These are phyloP conservation scores for Siderastrea siderea DNA, from an alignment of 92 coral and sea anemone genomes.

Conservation along the genomic window DNA sequence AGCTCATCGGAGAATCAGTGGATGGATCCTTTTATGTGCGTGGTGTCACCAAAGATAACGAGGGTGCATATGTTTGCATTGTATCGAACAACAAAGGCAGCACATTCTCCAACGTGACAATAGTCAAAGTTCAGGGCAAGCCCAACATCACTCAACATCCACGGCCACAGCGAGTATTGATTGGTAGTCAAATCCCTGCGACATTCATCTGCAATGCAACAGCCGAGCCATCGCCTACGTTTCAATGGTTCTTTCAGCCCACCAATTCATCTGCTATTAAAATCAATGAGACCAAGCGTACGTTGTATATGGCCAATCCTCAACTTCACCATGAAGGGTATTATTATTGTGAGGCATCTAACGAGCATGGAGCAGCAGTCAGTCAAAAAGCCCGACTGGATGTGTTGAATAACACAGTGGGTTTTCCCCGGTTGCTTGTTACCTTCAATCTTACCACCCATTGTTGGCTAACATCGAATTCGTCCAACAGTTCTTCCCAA, in stretches of 20 bases:
- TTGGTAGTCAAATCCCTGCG: conserved; percentile 36
- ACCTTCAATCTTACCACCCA: conserved; percentile 45
- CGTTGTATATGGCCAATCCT: conserved; percentile 47
- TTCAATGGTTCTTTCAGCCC: conserved; percentile 71
- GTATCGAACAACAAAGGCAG: no score
- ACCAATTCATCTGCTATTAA: conserved; percentile 26
- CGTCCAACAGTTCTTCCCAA: no score
- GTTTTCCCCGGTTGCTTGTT: conserved; percentile 60
- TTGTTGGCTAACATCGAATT: background rate
- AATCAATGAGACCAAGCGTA: conserved; percentile 46
- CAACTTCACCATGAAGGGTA: conserved; percentile 50
- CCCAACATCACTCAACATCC: conserved; percentile 70
- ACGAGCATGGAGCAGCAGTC: conserved; percentile 59
- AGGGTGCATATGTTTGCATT: no score
- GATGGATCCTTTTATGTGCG: no score
- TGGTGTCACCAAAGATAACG: no score
- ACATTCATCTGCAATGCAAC: conserved; percentile 69
- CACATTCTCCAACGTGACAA: no score
- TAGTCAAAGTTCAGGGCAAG: conserved; percentile 41
- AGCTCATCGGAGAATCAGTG: no score
- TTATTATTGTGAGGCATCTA: conserved; percentile 68
- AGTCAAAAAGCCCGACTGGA: conserved; percentile 69
- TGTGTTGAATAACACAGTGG: conserved; percentile 60
- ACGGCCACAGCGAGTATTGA: conserved; percentile 21
- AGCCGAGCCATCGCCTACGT: conserved; percentile 62